Conservation (phyloP, 2,113 vertebrate species). For the Herpailurus yagouaroundi region DNA sequence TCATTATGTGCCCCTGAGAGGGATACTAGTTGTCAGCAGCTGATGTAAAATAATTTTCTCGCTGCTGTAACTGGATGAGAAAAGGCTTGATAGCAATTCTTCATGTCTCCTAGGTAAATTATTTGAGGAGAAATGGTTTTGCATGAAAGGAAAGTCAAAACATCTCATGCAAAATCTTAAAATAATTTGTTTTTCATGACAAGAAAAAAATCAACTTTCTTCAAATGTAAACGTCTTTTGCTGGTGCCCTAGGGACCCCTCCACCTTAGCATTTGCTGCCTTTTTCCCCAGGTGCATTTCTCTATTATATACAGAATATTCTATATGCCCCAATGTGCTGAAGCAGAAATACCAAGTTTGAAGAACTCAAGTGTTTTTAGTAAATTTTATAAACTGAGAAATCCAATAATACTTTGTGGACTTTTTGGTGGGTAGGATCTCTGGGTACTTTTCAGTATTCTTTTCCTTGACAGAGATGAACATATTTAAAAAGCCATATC, state of each 20-base stretch:
- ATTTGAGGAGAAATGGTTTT: conserved; percentile 65
- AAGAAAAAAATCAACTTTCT: conserved; percentile 47
- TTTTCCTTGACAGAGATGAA: not conserved
- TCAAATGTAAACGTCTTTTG: conserved; percentile 20
- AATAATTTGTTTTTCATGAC: conserved; percentile 53
- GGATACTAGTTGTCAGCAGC: conserved; percentile 71
- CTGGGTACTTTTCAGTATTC: not conserved
- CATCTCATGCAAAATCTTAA: conserved; percentile 65
- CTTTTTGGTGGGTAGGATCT: not conserved
- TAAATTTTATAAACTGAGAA: conserved; percentile 12
- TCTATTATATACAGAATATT: not conserved
- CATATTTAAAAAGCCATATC: not conserved
- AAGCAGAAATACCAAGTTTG: not conserved
- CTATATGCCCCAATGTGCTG: not conserved
- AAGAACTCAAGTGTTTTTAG: not conserved
- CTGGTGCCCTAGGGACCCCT: not conserved
- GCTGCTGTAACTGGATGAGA: conserved; percentile 24
- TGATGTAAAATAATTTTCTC: conserved; percentile 75
- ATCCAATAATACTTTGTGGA: not conserved
- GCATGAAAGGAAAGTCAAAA: conserved; percentile 65
- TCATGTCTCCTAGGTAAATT: conserved; percentile 71
- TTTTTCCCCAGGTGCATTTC: conserved; percentile 7
- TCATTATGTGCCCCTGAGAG: conserved; percentile 71
- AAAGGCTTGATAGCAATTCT: conserved; percentile 60
- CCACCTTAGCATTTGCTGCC: not conserved